These are phyloP conservation scores for Caradrina clavipalpis DNA, from an alignment of 2,888 invertebrate genomes.

Conservation along the genomic window DNA sequence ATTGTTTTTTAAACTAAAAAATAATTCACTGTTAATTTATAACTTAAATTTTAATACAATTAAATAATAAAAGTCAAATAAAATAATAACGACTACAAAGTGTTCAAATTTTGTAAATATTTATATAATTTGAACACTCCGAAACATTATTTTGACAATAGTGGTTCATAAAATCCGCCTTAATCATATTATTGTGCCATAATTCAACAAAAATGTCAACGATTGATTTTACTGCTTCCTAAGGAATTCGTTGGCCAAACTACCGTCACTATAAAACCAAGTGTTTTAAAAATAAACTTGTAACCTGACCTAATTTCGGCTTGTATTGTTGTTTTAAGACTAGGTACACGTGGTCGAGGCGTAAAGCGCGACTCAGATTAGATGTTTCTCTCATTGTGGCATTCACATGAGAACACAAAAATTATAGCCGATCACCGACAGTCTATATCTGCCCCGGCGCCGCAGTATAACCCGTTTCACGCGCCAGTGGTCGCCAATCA, in stretches of 20 bases:
- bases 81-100: not conserved
- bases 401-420: slow-evolving; percentile 85
- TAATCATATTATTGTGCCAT: not conserved
- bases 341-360: slow-evolving; percentile 58
- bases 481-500: slow-evolving; percentile 86
- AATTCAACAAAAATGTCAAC: slow-evolving; percentile 22
- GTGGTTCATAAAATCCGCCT: slow-evolving; percentile 6
- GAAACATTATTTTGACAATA: not conserved
- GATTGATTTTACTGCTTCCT: slow-evolving; percentile 27
- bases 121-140: not conserved
- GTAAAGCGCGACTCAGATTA: slow-evolving; percentile 68
- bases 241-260: slow-evolving; percentile 40
- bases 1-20: not conserved
- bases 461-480: slow-evolving; percentile 90
- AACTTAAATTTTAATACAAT: not conserved
- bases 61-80: not conserved
- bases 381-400: slow-evolving; percentile 84
- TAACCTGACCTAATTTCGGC: slow-evolving; percentile 65
- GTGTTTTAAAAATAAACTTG: slow-evolving; percentile 60
- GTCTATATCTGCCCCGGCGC: slow-evolving; percentile 87
- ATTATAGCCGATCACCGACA: slow-evolving; percentile 90
- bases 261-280: slow-evolving; percentile 39
- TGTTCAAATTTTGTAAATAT: not conserved
- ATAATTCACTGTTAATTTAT: not conserved
- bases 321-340: slow-evolving; percentile 67